phyloP scores from a whole-genome alignment of 2,113 vertebrate species.

The Eupsittula cactorum region DNA sequence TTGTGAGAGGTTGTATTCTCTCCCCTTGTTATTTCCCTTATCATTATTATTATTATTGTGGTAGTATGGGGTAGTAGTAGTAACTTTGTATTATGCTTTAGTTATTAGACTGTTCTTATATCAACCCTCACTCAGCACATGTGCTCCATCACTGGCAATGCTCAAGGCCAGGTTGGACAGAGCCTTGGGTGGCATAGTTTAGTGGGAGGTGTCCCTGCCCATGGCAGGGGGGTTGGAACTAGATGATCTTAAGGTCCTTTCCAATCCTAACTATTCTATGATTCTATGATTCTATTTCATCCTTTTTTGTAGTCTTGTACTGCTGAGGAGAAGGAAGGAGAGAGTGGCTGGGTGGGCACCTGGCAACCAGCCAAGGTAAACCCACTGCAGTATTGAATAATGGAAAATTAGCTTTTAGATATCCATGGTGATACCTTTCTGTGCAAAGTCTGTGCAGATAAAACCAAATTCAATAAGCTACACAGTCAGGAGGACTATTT shows the following conservation, averaged over 20 bases:
- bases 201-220: no score
- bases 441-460: neutral
- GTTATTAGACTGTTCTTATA: neutral
- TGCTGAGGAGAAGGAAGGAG: neutral
- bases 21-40: neutral
- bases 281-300: neutral
- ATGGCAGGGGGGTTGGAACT: no score
- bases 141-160: no score
- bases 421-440: neutral
- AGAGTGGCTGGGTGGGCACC: neutral
- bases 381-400: neutral
- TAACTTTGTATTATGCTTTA: neutral
- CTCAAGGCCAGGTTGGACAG: no score
- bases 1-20: neutral
- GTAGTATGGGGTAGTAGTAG: neutral
- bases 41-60: neutral
- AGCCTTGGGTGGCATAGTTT: no score
- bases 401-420: neutral
- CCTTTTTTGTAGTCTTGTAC: neutral
- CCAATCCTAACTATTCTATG: no score
- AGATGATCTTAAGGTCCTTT: no score
- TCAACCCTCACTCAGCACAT: neutral
- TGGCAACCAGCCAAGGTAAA: neutral
- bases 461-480: neutral
- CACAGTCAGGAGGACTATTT: neutral